Conservation (phyloP, 2,113 vertebrate species). For the Hoplias malabaricus region DNA sequence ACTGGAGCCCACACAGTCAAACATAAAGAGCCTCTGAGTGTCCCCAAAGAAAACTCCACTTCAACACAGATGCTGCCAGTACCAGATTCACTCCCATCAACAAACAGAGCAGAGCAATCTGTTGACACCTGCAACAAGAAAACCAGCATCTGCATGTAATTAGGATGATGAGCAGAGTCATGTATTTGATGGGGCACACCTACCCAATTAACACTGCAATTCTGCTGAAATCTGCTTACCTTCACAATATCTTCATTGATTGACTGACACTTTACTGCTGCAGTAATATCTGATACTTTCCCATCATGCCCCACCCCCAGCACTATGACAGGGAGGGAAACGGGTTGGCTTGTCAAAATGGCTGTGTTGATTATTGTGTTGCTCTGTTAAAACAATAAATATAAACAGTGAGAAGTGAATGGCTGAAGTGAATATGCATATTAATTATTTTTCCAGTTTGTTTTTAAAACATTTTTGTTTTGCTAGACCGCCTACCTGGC, state of each 20-base stretch:
- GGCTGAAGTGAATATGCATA: too few relatives aligned
- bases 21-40: constrained; percentile 77
- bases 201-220: too few relatives aligned
- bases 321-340: constrained; percentile 85
- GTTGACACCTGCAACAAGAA: constrained; percentile 80
- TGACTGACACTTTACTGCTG: constrained; percentile 82
- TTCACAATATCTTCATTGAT: constrained; percentile 85
- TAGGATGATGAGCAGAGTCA: too few relatives aligned
- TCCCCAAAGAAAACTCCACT: constrained; percentile 85
- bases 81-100: constrained; percentile 90
- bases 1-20: constrained; percentile 89
- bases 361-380: constrained; percentile 84
- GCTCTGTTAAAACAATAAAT: constrained; percentile 54
- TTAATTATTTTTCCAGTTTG: too few relatives aligned
- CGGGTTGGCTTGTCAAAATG: constrained; percentile 81
- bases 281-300: constrained; percentile 74
- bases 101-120: constrained; percentile 85
- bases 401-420: background rate
- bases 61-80: constrained; percentile 79
- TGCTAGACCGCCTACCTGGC: too few relatives aligned
- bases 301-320: constrained; percentile 81
- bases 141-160: background rate
- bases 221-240: constrained; percentile 71
- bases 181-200: too few relatives aligned
- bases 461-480: too few relatives aligned